phyloP scores from a whole-genome alignment of 1,140 invertebrate genomes.

The Gryllus bimaculatus region DNA sequence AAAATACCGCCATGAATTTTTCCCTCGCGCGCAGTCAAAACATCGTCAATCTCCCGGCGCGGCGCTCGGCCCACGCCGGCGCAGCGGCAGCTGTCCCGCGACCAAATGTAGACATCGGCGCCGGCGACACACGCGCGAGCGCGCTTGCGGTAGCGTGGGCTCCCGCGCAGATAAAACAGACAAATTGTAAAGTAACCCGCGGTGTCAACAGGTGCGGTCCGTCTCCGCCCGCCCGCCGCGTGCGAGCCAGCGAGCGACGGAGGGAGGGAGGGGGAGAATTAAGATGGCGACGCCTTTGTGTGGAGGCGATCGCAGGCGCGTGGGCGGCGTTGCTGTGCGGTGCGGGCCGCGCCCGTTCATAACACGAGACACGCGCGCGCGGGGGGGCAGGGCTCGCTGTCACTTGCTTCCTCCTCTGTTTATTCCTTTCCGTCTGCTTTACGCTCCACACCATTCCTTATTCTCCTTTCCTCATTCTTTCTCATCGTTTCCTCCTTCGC shows the following conservation, averaged over 20 bases:
- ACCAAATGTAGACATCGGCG: too few species aligned
- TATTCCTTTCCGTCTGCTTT: too few species aligned
- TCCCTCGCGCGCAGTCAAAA: too few species aligned
- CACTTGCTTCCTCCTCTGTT: too few species aligned
- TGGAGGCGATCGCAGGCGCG: background rate
- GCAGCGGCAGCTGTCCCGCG: too few species aligned
- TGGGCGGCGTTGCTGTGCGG: background rate
- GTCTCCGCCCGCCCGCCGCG: background rate
- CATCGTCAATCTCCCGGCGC: too few species aligned
- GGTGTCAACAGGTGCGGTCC: background rate
- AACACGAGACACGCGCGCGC: background rate
- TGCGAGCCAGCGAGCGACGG: background rate
- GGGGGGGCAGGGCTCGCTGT: too few species aligned
- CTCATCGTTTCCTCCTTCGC: too few species aligned
- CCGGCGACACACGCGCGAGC: background rate
- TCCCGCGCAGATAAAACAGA: background rate
- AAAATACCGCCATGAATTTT: too few species aligned
- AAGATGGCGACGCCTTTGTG: background rate
- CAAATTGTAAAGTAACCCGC: background rate
- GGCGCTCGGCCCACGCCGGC: too few species aligned
- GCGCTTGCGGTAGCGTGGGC: background rate
- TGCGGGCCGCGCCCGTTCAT: background rate
- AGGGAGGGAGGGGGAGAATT: background rate
- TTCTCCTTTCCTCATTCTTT: too few species aligned
- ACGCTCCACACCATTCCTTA: too few species aligned